Evolutionary conservation across 2,797 vertebrate genomes (phyloP), one percentile per base, ranked within the genome.

Genomic region (Peromyscus eremicus): DNA sequence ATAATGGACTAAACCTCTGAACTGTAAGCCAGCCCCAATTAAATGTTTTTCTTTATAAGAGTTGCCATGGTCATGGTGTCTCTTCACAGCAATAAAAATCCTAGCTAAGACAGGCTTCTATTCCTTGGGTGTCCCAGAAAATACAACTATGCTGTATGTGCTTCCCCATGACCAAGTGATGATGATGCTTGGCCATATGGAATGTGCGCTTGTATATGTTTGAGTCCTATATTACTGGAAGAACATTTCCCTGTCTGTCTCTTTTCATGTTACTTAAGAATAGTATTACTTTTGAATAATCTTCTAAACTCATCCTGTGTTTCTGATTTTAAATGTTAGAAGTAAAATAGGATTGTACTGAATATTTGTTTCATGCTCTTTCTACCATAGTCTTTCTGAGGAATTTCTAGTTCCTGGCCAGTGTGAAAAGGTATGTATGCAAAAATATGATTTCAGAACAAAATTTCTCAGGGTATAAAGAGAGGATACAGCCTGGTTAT

Each of bases 291-390:
- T 19, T 89, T 71, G 9, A 34, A 37, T 49, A 93, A n/a, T 84
- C 40, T 75, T 89, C 62, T 32, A 73, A 32, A 62, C 66, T 91
- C 9, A 94, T 68, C 76, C 89, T 83, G 25, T 5, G 55, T 71
- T 89, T 83, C 32, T 87, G 40, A 92, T 52, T 82, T 92, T 86
- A 77, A 81, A 43, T 94, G 49, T 92, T 89, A 92, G 87, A 89
- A 96, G 60, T 94, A 93, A 76, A 92, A 76, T 64, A 86, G 55
- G 7, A 64, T 52, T 89, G 57, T 82, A 57, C 9, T 46, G 52
- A 81, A 75, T 87, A 85, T 11, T 71, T 62, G 6, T 76, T 93
- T 93, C 23, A 43, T 83, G 90, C 11, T 88, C 43, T 70, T 92
- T 34, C 52, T 49, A 46, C 43, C 62, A 73, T 16, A 83, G 49